Percentiles rank a stretch among this genome's conserved stretches.
These are phyloP conservation scores for Rhynchomys soricoides DNA, from an alignment of 2,113 vertebrate species.

Conservation along the genomic window DNA sequence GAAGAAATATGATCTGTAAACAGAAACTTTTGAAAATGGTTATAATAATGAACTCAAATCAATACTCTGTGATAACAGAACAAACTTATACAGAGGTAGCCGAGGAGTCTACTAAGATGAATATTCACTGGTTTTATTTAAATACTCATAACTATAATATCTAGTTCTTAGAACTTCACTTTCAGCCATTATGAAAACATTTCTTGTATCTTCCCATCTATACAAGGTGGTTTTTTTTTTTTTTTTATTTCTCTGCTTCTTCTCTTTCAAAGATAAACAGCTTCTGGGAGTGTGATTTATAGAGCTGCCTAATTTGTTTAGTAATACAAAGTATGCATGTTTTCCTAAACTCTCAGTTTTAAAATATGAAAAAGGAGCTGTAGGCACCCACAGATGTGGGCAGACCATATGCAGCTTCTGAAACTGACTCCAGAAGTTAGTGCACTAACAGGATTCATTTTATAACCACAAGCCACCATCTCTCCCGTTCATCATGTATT, in stretches of 20 bases:
- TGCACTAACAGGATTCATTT: neutral
- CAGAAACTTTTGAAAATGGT: constrained; percentile 61
- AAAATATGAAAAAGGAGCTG: neutral
- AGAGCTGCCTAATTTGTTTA: neutral
- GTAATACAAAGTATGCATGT: neutral
- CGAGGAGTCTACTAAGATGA: neutral
- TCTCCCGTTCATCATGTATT: neutral
- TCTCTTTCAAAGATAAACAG: neutral
- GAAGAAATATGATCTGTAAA: neutral
- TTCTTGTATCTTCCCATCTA: neutral
- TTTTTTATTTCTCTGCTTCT: neutral
- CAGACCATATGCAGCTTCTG: neutral
- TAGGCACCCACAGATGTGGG: neutral
- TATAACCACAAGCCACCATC: neutral
- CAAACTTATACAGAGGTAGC: neutral
- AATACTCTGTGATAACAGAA: constrained; percentile 36
- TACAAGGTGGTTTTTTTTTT: neutral
- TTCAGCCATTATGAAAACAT: neutral
- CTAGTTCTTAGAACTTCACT: neutral
- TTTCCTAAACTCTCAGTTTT: neutral
- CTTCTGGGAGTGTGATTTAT: neutral
- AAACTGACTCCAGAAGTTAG: neutral
- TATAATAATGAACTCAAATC: constrained; percentile 33
- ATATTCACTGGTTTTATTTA: constrained; percentile 45
- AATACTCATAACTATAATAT: constrained; percentile 1